Conservation (phyloP, 1,140 invertebrate species). For the Helicorthomorpha holstii region DNA sequence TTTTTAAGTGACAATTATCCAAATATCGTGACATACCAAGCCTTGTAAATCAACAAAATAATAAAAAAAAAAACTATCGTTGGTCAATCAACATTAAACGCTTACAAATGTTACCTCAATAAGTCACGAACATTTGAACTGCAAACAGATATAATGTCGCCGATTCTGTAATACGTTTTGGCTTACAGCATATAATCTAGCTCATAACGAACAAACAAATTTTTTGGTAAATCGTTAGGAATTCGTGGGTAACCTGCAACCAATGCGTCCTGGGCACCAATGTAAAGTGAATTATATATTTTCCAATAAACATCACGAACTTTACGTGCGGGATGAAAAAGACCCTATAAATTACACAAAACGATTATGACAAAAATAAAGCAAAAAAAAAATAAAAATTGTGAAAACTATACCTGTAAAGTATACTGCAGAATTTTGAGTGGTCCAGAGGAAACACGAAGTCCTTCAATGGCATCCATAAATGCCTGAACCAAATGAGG, state of each 20-base stretch:
- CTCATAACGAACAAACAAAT: conserved; percentile 89
- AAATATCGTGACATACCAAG: too few relatives aligned
- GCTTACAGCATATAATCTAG: conserved; percentile 88
- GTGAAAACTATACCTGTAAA: conserved; percentile 48
- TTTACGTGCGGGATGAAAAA: conserved; percentile 97
- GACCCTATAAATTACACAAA: conserved; percentile 44
- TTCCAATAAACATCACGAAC: conserved; percentile 99
- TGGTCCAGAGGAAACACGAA: conserved; percentile 87
- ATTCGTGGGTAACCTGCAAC: conserved; percentile 95
- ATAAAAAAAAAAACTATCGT: too few relatives aligned
- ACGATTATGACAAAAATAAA: conserved; percentile 12
- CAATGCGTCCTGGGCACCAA: conserved; percentile 93
- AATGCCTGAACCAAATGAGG: conserved; percentile 99
- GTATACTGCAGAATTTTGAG: conserved; percentile 93
- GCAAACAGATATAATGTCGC: too few relatives aligned
- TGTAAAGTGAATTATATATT: conserved; percentile 98
- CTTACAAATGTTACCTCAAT: too few relatives aligned
- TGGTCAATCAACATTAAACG: too few relatives aligned
- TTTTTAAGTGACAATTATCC: too few relatives aligned
- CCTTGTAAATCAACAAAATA: too few relatives aligned
- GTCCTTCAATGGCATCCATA: conserved; percentile 95
- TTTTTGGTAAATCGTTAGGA: conserved; percentile 76
- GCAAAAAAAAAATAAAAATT: conserved; percentile 15
- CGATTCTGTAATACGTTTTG: too few relatives aligned
- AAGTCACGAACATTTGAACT: too few relatives aligned